A percentile compares a stretch with the other conserved stretches of the same genome.
These are phyloP conservation scores for Chloroceryle amazona DNA, from an alignment of 2,797 vertebrate genomes.

Conservation along the genomic window DNA sequence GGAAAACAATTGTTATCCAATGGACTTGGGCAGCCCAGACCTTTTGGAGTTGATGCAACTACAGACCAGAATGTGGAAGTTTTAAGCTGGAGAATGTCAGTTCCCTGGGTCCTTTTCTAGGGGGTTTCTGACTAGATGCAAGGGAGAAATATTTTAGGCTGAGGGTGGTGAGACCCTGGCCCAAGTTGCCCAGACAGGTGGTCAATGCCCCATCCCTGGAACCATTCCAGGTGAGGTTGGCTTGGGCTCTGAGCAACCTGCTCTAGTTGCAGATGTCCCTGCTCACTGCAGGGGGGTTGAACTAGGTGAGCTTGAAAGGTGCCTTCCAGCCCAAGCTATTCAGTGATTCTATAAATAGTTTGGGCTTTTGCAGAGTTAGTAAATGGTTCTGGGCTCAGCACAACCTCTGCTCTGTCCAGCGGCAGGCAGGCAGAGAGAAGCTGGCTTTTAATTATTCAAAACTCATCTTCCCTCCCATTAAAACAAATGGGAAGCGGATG, in stretches of 20 bases:
- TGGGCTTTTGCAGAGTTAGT: too few species aligned
- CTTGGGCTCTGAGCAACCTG: neutral
- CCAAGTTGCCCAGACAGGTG: neutral
- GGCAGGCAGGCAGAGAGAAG: neutral
- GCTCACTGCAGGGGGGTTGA: fast-evolving
- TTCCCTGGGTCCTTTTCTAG: neutral
- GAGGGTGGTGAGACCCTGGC: neutral
- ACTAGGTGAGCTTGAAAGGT: fast-evolving
- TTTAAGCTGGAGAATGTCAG: neutral
- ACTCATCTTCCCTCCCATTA: conserved; percentile 60
- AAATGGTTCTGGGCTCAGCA: neutral
- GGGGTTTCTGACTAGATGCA: neutral
- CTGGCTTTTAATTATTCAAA: conserved; percentile 63
- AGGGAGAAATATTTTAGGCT: fast-evolving
- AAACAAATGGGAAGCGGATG: conserved; percentile 55
- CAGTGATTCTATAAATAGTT: neutral
- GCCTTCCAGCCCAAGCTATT: neutral
- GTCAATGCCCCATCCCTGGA: neutral
- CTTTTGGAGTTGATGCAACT: neutral
- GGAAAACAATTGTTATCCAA: neutral
- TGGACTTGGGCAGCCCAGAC: neutral
- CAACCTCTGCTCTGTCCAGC: neutral
- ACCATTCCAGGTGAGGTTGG: neutral
- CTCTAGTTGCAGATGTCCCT: neutral
- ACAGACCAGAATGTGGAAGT: neutral